Conservation (phyloP, 2,797 vertebrate genomes). For the Halcyon smyrnensis region DNA sequence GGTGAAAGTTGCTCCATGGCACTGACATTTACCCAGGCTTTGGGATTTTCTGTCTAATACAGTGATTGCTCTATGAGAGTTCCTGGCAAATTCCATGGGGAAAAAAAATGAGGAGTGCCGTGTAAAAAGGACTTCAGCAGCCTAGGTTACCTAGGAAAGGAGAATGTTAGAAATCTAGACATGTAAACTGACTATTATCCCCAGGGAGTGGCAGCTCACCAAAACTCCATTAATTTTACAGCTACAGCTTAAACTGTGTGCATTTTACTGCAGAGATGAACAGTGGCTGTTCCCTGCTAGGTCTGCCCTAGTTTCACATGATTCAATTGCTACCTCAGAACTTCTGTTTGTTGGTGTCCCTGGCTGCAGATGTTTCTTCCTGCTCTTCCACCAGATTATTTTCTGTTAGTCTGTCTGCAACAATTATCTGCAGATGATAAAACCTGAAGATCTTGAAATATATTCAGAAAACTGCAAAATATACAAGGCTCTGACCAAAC, state of each 20-base stretch:
- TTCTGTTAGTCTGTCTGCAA: conserved; percentile 28
- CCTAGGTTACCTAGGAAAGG: background rate
- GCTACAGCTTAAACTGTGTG: background rate
- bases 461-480: conserved; percentile 5
- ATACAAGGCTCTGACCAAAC: conserved; percentile 2
- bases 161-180: background rate
- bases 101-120: background rate
- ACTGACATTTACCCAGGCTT: conserved; percentile 64
- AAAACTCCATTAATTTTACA: conserved; percentile 46
- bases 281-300: background rate
- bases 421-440: conserved; percentile 44
- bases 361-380: background rate
- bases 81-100: background rate
- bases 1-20: background rate
- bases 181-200: background rate
- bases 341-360: background rate
- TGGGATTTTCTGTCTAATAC: conserved; percentile 31
- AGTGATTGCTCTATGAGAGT: conserved; percentile 19
- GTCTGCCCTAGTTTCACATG: background rate
- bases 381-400: background rate
- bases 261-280: conserved; percentile 18
- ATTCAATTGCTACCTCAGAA: background rate
- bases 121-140: background rate
- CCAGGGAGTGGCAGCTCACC: background rate
- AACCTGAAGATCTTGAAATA: conserved; percentile 35